Evolutionary conservation across 1,140 invertebrate species (phyloP).

Genomic region (Artemia franciscana): DNA sequence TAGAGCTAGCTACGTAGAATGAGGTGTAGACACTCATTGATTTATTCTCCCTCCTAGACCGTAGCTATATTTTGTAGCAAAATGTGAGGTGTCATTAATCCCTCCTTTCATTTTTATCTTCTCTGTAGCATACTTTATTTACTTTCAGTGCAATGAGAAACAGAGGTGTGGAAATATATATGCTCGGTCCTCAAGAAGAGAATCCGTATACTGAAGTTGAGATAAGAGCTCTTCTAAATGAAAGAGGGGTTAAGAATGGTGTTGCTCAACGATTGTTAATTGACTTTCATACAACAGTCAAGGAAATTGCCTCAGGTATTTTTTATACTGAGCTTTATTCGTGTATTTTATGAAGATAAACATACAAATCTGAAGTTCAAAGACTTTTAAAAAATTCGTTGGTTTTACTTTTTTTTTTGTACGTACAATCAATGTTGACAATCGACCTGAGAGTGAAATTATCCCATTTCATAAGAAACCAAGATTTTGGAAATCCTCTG

Average conservation of each 20-base stretch:
- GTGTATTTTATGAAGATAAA: too few relatives aligned
- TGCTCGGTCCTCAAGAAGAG: conserved; percentile 26
- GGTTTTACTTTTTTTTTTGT: too few relatives aligned
- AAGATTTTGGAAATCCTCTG: too few relatives aligned
- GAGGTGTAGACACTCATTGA: too few relatives aligned
- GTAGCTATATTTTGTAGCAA: background rate
- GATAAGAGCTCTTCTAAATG: conserved; percentile 27
- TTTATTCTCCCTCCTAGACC: background rate
- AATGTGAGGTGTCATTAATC: background rate
- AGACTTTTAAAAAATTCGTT: too few relatives aligned
- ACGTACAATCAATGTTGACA: too few relatives aligned
- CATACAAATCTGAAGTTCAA: too few relatives aligned
- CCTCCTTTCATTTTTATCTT: background rate
- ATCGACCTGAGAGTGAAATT: too few relatives aligned
- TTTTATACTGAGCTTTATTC: too few relatives aligned
- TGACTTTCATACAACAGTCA: conserved; percentile 26
- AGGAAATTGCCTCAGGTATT: conserved; percentile 8
- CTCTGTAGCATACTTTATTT: background rate
- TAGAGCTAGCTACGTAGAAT: too few relatives aligned
- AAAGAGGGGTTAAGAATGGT: conserved; percentile 23
- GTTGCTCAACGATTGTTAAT: conserved; percentile 23
- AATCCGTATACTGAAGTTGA: conserved; percentile 22
- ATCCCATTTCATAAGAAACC: too few relatives aligned
- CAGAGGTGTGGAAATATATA: conserved; percentile 74
- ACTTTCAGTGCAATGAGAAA: conserved; percentile 78